Evolutionary conservation across 2,888 invertebrate species (phyloP), one percentile per base, ranked within the genome.

Genomic region (Pristionchus arcanus): DNA sequence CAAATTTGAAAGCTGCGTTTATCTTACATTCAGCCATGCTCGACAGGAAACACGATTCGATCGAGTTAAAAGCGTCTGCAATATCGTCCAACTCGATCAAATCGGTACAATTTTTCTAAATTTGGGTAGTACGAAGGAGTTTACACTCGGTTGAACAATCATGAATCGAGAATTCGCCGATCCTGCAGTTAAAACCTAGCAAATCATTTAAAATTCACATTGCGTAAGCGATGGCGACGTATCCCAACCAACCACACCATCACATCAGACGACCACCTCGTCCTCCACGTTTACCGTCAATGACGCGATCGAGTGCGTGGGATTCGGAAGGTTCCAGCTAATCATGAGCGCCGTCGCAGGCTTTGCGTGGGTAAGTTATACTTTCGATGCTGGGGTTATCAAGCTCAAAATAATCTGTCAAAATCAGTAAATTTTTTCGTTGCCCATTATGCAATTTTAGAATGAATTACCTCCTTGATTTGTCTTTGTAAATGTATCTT

Each of bases 291-390:
- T 87, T 77, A 96, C 95, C 9, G 94, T 96, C 28, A 95, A 96
- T 90, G 94, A 95, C 90, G 95, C 95, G 49, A 95, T 96, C 87
- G 95, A 96, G 90, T 94, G 94, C 87, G 94, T 96, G 89, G 96
- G 96, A 11, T 96, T 96, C 93, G 96, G 96, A 13, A 94, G 94
- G 91, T 96, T 96, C 91, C 96, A 96, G 92, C 90, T 96, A 63
- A 95, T 95, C 90, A 93, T 96, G 34, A 96, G 95, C 25, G 91
- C 95, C 25, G 93, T 96, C 25, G 95, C 96, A 63, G 96, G 96
- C 68, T 92, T 96, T 89, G 95, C 95, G 34, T 96, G 96, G 96
- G 96, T 96, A 0, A 34, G 42, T 88, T 49, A n/a, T n/a, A n/a
- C n/a, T n/a, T n/a, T n/a, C n/a, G n/a, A n/a, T n/a, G n/a, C n/a